Percentiles rank a stretch among this genome's conserved stretches.
phyloP scores from a whole-genome alignment of 92 coral and sea anemone species.

The Muricea muricata region DNA sequence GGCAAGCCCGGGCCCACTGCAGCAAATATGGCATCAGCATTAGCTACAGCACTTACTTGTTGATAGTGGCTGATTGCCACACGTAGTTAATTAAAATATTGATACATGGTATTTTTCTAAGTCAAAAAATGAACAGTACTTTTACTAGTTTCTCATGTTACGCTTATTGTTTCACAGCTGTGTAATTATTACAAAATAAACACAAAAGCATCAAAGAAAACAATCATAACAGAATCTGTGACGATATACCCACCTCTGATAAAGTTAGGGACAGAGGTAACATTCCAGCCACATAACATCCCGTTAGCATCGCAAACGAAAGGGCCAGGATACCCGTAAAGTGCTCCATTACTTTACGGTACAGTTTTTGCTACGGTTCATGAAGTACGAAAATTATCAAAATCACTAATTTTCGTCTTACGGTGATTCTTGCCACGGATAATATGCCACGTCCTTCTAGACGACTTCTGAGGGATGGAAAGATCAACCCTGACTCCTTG shows the following conservation, averaged over 20 bases:
- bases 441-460: not conserved
- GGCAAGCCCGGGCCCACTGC: too few species aligned
- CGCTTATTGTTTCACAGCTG: not conserved
- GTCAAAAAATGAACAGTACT: too few species aligned
- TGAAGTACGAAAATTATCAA: not conserved
- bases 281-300: constrained; percentile 88
- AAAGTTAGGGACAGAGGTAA: constrained; percentile 84
- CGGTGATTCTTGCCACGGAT: not conserved
- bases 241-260: constrained; percentile 95
- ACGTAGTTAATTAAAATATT: too few species aligned
- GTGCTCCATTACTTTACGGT: constrained; percentile 74
- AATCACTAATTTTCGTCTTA: too few species aligned
- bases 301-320: constrained; percentile 84
- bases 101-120: too few species aligned
- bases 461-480: not conserved
- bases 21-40: too few species aligned
- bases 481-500: not conserved
- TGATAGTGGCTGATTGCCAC: too few species aligned
- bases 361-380: not conserved
- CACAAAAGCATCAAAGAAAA: too few species aligned
- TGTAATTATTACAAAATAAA: too few species aligned
- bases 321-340: constrained; percentile 73
- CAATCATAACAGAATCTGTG: too few species aligned
- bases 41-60: too few species aligned
- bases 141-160: too few species aligned